Evolutionary conservation across 2,888 invertebrate genomes (phyloP).

Genomic region (Torymus tubicola): DNA sequence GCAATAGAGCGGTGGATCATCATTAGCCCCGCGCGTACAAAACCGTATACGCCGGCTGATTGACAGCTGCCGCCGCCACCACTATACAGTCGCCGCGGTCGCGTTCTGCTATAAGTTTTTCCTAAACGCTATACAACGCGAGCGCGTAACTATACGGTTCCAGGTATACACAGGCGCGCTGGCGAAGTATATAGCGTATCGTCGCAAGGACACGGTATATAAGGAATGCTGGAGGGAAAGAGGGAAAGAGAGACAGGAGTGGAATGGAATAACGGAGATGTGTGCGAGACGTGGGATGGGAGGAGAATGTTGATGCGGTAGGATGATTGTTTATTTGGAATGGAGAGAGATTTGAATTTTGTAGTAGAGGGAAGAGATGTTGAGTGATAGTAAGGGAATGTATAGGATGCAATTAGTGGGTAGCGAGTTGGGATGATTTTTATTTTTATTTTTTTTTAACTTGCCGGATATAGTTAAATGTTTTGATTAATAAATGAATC

Average conservation of each 20-base stretch:
- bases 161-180: constrained; percentile 30
- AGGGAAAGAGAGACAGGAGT: constrained; percentile 36
- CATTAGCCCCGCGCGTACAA: constrained; percentile 71
- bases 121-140: constrained; percentile 62
- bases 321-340: constrained; percentile 19
- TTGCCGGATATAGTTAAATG: too few species aligned
- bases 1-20: constrained; percentile 71
- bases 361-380: neutral
- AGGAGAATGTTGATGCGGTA: constrained; percentile 14
- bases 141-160: constrained; percentile 46
- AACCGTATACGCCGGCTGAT: constrained; percentile 72
- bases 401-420: too few species aligned
- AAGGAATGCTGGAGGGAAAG: constrained; percentile 21
- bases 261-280: constrained; percentile 35
- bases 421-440: too few species aligned
- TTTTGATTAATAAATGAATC: too few species aligned
- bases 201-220: constrained; percentile 30
- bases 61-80: constrained; percentile 70
- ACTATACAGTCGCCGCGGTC: constrained; percentile 63
- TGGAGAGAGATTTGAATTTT: neutral
- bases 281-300: constrained; percentile 36
- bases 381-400: too few species aligned
- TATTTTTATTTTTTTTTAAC: too few species aligned
- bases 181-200: constrained; percentile 16
- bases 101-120: constrained; percentile 73